Evolutionary conservation across 2,888 invertebrate genomes (phyloP).

Genomic region (Eurois occulta): DNA sequence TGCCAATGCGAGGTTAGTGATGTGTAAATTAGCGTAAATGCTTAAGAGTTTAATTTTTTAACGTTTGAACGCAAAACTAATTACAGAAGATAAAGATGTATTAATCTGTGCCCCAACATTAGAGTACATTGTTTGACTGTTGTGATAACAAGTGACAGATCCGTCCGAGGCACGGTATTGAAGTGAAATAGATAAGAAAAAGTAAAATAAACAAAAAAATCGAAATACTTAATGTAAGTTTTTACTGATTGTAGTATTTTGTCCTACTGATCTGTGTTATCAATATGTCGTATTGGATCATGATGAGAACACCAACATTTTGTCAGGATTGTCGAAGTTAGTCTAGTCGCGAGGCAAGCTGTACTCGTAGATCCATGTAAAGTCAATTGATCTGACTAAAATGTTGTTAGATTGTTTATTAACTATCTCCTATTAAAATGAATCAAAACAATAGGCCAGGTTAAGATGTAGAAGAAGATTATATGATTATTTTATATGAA

Average conservation of each 20-base stretch:
- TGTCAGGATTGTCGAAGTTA: not conserved
- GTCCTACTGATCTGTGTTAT: too few relatives aligned
- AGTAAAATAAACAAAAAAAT: not conserved
- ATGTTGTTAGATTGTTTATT: not conserved
- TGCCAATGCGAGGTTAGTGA: not conserved
- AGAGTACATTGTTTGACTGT: not conserved
- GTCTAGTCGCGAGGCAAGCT: not conserved
- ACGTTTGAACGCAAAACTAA: not conserved
- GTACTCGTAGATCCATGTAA: too few relatives aligned
- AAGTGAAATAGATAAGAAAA: not conserved
- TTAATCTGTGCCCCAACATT: not conserved
- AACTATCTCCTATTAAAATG: conserved; percentile 3
- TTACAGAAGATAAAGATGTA: not conserved
- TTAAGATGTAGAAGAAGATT: conserved; percentile 11
- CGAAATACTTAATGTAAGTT: not conserved
- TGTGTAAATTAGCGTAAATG: conserved; percentile 3
- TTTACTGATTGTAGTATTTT: not conserved
- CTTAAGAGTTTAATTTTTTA: not conserved
- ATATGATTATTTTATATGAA: conserved; percentile 8
- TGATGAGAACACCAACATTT: not conserved
- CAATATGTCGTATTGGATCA: not conserved
- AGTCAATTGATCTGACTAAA: not conserved
- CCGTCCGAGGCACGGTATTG: not conserved
- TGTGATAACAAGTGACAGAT: not conserved
- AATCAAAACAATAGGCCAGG: not conserved